Conservation (phyloP, 2,797 vertebrate genomes). For the Nyctibius grandis region DNA sequence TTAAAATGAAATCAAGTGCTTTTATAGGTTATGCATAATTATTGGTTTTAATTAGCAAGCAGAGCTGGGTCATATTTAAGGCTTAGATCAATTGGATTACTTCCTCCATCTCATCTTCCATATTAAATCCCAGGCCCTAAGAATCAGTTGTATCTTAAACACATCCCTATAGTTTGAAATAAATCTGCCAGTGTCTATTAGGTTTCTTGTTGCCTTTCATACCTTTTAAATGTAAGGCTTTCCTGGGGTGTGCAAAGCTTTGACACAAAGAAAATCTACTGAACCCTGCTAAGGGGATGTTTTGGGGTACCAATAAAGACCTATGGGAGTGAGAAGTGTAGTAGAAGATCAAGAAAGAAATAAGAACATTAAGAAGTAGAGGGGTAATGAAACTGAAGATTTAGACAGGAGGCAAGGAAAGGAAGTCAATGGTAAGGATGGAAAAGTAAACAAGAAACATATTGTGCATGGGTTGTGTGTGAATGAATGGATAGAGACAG, state of each 20-base stretch:
- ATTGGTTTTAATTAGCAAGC: conserved; percentile 24
- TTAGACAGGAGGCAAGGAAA: not conserved
- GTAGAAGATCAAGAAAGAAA: not conserved
- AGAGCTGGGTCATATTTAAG: not conserved
- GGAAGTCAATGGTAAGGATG: not conserved
- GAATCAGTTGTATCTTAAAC: not conserved
- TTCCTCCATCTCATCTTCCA: not conserved
- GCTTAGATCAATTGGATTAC: not conserved
- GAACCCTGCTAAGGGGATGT: not conserved
- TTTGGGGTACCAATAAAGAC: not conserved
- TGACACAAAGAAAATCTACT: not conserved
- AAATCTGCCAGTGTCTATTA: not conserved
- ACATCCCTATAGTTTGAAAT: not conserved
- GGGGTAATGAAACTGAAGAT: not conserved
- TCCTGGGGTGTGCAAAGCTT: not conserved
- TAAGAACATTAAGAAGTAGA: not conserved
- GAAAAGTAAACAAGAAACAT: not conserved
- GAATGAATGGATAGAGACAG: not conserved
- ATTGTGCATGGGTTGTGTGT: not conserved
- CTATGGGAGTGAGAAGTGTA: not conserved
- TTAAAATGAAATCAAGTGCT: conserved; percentile 54
- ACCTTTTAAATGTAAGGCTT: not conserved
- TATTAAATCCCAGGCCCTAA: not conserved
- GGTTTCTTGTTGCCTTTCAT: not conserved
- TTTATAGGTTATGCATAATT: conserved; percentile 19